phyloP scores from a whole-genome alignment of 2,888 invertebrate genomes.

The Dendrolimus houi region DNA sequence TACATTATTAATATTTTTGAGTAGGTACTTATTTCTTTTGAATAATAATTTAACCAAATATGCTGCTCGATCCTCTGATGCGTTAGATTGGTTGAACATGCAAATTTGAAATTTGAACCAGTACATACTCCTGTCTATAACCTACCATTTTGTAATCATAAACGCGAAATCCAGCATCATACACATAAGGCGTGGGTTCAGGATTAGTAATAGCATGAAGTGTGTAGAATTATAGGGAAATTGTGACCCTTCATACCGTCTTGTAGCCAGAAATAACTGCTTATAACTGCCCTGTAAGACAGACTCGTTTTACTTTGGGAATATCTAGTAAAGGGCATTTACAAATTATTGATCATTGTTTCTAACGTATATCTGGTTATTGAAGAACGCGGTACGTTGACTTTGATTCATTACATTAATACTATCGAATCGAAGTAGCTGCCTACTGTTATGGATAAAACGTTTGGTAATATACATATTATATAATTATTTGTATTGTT shows the following conservation, averaged over 20 bases:
- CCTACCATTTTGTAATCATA: neutral
- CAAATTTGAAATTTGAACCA: neutral
- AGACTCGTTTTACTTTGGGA: slow-evolving; percentile 40
- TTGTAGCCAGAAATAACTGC: slow-evolving; percentile 43
- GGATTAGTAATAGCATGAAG: slow-evolving; percentile 1
- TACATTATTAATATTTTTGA: too few relatives aligned
- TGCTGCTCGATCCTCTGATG: too few relatives aligned
- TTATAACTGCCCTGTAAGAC: slow-evolving; percentile 42
- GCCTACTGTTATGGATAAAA: too few relatives aligned
- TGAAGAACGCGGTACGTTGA: too few relatives aligned
- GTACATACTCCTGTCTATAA: neutral
- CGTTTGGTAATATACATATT: neutral
- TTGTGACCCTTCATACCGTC: slow-evolving; percentile 27
- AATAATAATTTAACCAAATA: too few relatives aligned
- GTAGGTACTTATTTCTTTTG: too few relatives aligned
- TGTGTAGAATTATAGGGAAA: slow-evolving; percentile 26
- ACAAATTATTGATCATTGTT: too few relatives aligned
- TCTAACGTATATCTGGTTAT: too few relatives aligned
- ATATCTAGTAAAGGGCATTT: slow-evolving; percentile 33
- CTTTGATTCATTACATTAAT: too few relatives aligned
- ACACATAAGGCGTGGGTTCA: slow-evolving; percentile 15
- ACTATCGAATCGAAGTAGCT: too few relatives aligned
- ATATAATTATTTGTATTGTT: neutral
- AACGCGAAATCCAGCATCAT: slow-evolving; percentile 5
- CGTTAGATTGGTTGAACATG: neutral